Evolutionary conservation across 2,888 invertebrate genomes (phyloP), one percentile per base, ranked within the genome.

Genomic region (Coenonympha glycerion): DNA sequence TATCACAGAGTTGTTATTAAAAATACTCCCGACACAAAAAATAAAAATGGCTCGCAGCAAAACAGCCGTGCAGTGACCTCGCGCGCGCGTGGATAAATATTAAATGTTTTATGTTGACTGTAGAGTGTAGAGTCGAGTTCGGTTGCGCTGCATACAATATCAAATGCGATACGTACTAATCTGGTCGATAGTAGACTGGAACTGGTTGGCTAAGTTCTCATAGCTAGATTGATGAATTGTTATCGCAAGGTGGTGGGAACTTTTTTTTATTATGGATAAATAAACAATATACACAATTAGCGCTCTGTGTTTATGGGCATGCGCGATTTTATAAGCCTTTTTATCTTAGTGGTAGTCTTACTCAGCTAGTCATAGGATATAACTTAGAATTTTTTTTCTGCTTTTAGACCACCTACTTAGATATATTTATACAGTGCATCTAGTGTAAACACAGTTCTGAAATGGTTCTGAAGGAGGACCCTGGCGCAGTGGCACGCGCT

Each of bases 11-110:
- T n/a, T n/a, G n/a, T n/a, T n/a, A n/a, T n/a, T n/a, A n/a, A n/a
- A n/a, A n/a, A n/a, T n/a, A n/a, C n/a, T n/a, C n/a, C n/a, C n/a
- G n/a, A n/a, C 45, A 45, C 47, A 16, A 41, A 34, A 11, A 33
- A 49, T 16, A 8, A n/a, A n/a, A n/a, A n/a, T 15, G 15, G 21
- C 37, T 26, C 31, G 28, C 28, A 26, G 46, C 37, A 37, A 41
- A 42, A 45, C 45, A 34, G 24, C 24, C 55, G 55, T 55, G 44
- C 21, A 4, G 6, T 28, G n/a, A 30, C 22, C 34, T 28, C 49
- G 47, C 49, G 49, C 49, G 47, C 39, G 22, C 24, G 18, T 13
- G 16, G 26, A 39, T 44, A 22, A 52, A 44, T 55, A 52, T 26
- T 44, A 22, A 52, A 44, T 55, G 52, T 26, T 39, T 46, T 31